Conservation (phyloP, 2,113 vertebrate genomes). For the Zonotrichia leucophrys region DNA sequence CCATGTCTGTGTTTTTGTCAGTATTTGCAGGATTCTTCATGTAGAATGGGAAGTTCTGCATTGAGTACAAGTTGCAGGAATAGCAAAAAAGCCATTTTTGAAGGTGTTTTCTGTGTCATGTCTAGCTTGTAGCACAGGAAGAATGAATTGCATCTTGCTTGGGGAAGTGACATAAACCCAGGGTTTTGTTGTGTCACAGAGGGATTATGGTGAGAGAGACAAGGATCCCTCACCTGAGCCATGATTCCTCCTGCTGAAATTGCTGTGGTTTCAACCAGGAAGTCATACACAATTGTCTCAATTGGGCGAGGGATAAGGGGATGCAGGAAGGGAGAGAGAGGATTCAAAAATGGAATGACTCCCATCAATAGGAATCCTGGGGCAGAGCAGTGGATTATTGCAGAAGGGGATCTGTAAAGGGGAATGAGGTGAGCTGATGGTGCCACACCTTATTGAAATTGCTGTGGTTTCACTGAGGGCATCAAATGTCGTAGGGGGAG, state of each 20-base stretch:
- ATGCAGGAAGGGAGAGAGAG: too few species aligned
- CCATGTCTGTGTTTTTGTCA: background rate
- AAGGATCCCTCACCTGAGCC: background rate
- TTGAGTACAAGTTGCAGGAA: background rate
- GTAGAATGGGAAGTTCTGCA: background rate
- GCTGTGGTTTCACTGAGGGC: background rate
- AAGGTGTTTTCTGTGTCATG: background rate
- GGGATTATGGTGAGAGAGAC: background rate
- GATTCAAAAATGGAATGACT: too few species aligned
- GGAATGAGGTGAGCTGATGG: fast-evolving
- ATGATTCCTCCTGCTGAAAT: background rate
- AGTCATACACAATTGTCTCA: too few species aligned
- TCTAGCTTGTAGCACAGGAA: background rate
- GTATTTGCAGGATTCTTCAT: background rate
- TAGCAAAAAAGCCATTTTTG: background rate
- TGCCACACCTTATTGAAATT: background rate
- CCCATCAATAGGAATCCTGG: too few species aligned
- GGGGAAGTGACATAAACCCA: background rate
- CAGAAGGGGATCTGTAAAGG: background rate
- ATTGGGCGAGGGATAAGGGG: too few species aligned
- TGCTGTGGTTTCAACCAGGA: background rate
- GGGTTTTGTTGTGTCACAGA: background rate
- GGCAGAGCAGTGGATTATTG: background rate
- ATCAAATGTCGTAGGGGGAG: background rate
- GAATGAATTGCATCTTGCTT: background rate